These are phyloP conservation scores for Drosophila tsacasi DNA, from an alignment of 1,140 invertebrate species.

Conservation along the genomic window DNA sequence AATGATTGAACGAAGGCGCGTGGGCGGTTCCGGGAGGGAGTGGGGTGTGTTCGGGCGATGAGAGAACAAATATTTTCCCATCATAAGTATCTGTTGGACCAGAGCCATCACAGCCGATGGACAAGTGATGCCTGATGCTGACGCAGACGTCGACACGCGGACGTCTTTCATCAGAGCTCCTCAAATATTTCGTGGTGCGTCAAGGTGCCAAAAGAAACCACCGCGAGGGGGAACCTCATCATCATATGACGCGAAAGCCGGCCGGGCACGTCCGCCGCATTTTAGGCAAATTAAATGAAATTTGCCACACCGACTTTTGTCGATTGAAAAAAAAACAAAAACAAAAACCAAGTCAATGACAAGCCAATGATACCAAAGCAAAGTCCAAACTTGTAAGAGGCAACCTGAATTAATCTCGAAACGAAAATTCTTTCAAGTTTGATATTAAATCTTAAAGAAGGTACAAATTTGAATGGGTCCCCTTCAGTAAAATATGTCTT, in stretches of 20 bases:
- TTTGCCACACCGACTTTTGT: constrained; percentile 22
- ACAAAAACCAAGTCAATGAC: constrained; percentile 13
- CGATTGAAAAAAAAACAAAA: constrained; percentile 9
- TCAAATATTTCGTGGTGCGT: constrained; percentile 11
- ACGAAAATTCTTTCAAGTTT: too few relatives aligned
- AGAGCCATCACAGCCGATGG: constrained; percentile 23
- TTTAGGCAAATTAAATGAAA: constrained; percentile 20
- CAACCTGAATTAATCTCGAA: too few relatives aligned
- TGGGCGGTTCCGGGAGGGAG: background rate
- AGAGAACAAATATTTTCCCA: background rate
- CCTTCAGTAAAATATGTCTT: background rate
- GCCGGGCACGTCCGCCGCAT: constrained; percentile 46
- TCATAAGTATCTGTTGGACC: constrained; percentile 31
- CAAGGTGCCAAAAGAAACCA: constrained; percentile 41
- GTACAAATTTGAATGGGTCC: too few relatives aligned
- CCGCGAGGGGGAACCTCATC: background rate
- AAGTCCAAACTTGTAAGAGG: background rate
- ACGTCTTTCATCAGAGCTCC: constrained; percentile 36
- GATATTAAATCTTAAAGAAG: background rate
- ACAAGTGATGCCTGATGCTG: constrained; percentile 33
- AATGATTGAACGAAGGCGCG: constrained; percentile 54
- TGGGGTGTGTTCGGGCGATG: background rate
- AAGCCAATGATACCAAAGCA: constrained; percentile 2
- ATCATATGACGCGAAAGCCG: constrained; percentile 36
- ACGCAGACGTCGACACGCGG: constrained; percentile 19